Evolutionary conservation across 2,888 invertebrate species (phyloP).

Genomic region (Carcina quercana): DNA sequence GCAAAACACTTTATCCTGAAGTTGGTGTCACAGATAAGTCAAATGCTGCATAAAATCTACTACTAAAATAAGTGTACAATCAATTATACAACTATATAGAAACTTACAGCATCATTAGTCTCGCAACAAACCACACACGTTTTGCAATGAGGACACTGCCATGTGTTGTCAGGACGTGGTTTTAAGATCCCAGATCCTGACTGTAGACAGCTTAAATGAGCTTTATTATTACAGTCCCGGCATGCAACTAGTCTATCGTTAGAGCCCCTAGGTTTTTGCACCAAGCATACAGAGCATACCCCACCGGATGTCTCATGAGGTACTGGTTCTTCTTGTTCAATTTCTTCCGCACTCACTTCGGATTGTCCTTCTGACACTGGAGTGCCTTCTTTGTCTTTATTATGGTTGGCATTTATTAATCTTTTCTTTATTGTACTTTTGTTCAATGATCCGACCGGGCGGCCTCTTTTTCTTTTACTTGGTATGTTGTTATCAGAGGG

Average conservation of each 20-base stretch:
- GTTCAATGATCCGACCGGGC: slow-evolving; percentile 77
- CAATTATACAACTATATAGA: no score
- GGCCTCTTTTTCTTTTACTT: slow-evolving; percentile 79
- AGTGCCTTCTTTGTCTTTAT: slow-evolving; percentile 44
- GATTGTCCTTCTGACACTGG: slow-evolving; percentile 57
- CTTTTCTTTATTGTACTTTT: slow-evolving; percentile 74
- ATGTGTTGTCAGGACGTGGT: slow-evolving; percentile 79
- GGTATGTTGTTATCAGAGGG: slow-evolving; percentile 89
- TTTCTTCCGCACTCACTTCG: slow-evolving; percentile 61
- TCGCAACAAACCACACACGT: slow-evolving; percentile 88
- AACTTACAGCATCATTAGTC: slow-evolving; percentile 82
- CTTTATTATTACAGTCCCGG: slow-evolving; percentile 83
- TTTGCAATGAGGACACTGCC: slow-evolving; percentile 94
- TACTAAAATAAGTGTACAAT: no score
- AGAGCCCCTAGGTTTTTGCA: slow-evolving; percentile 73
- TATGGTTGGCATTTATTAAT: slow-evolving; percentile 40
- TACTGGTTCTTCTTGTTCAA: slow-evolving; percentile 53
- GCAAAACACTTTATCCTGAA: no score
- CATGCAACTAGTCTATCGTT: slow-evolving; percentile 80
- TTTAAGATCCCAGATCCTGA: slow-evolving; percentile 79
- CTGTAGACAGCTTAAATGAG: slow-evolving; percentile 80
- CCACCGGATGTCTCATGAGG: slow-evolving; percentile 68
- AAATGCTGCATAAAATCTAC: background rate
- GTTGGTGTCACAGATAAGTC: background rate
- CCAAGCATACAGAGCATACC: slow-evolving; percentile 77